Percentiles rank a stretch among this genome's conserved stretches.
These are phyloP conservation scores for Pampus argenteus DNA, from an alignment of 2,797 vertebrate genomes.

Conservation along the genomic window DNA sequence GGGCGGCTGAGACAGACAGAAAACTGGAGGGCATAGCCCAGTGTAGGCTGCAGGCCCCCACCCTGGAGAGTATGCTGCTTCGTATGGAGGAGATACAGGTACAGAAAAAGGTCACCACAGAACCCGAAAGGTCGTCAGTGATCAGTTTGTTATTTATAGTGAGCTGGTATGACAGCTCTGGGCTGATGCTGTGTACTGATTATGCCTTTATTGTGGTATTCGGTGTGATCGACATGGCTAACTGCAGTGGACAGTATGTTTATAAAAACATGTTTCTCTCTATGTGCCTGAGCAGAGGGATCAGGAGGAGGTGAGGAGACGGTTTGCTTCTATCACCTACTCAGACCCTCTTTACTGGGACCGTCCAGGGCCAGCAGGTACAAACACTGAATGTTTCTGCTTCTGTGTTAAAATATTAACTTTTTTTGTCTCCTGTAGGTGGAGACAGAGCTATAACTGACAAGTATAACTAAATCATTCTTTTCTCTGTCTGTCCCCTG, in stretches of 20 bases:
- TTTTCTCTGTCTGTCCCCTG: constrained; percentile 32
- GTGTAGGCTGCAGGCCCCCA: constrained; percentile 67
- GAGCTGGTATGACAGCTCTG: constrained; percentile 50
- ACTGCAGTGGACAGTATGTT: neutral
- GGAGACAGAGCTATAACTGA: constrained; percentile 61
- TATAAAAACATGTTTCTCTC: constrained; percentile 8
- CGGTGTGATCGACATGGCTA: constrained; percentile 3
- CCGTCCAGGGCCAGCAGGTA: constrained; percentile 73
- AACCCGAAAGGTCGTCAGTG: constrained; percentile 55
- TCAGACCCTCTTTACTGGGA: constrained; percentile 85
- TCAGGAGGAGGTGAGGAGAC: constrained; percentile 90
- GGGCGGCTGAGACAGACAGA: constrained; percentile 65
- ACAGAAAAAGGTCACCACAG: constrained; percentile 47
- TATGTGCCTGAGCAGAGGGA: constrained; percentile 84
- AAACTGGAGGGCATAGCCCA: constrained; percentile 59
- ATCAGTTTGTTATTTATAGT: constrained; percentile 57
- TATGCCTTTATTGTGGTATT: constrained; percentile 5
- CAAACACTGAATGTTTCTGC: neutral
- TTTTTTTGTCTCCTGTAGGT: constrained; percentile 67
- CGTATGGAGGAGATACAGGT: constrained; percentile 99
- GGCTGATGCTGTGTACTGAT: constrained; percentile 43
- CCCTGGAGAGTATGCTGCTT: constrained; percentile 91
- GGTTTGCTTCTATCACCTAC: constrained; percentile 88
- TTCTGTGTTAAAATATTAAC: neutral
- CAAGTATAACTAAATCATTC: constrained; percentile 15